A percentile compares a stretch with the other conserved stretches of the same genome.
These are phyloP conservation scores for Chaetophractus vellerosus DNA, from an alignment of 2,797 vertebrate genomes.

Conservation along the genomic window DNA sequence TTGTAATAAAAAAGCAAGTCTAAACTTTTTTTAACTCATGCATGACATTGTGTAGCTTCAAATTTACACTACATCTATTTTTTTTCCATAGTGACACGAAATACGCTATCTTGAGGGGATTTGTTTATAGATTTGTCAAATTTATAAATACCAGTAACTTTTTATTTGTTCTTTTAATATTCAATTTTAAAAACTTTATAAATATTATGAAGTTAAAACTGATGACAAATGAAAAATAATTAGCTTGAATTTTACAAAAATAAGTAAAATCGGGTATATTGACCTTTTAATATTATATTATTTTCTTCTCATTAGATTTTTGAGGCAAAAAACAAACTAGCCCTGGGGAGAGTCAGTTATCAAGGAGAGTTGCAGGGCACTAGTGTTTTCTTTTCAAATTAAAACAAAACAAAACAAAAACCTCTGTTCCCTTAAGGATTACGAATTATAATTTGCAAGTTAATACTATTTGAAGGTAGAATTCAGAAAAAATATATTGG, in stretches of 20 bases:
- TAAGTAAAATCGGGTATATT: conserved; percentile 25
- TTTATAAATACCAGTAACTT: conserved; percentile 34
- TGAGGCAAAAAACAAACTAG: neutral
- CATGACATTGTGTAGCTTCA: neutral
- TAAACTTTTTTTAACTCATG: neutral
- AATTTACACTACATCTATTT: neutral
- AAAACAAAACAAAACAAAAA: conserved; percentile 33
- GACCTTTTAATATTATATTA: conserved; percentile 18
- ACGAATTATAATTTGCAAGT: conserved; percentile 25
- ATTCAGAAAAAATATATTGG: conserved; percentile 10
- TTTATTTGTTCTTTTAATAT: conserved; percentile 17
- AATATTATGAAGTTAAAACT: conserved; percentile 49
- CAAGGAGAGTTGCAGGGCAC: neutral
- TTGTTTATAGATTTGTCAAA: conserved; percentile 25
- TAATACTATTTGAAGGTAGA: conserved; percentile 38
- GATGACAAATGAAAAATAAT: neutral
- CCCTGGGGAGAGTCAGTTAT: neutral
- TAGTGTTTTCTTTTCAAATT: conserved; percentile 37
- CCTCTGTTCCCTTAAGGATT: conserved; percentile 10
- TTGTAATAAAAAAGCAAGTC: conserved; percentile 38
- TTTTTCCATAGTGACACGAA: conserved; percentile 31
- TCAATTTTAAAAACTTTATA: conserved; percentile 36
- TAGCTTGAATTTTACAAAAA: conserved; percentile 46
- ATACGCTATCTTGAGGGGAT: neutral
- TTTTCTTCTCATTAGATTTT: neutral